These are phyloP conservation scores for Eclectus roratus DNA, from an alignment of 2,113 vertebrate genomes.

Conservation along the genomic window DNA sequence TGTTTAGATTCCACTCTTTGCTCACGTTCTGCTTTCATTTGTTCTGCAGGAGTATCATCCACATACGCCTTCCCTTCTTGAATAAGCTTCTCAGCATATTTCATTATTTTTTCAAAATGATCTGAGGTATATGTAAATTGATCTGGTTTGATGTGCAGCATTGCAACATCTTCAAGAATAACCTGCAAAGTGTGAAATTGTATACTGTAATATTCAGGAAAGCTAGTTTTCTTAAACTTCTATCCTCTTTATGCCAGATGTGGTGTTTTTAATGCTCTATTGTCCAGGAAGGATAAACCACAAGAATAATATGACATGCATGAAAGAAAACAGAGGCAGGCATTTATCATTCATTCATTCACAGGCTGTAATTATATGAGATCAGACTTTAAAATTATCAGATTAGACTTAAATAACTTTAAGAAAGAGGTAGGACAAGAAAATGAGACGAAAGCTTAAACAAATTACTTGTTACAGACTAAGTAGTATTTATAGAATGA, in stretches of 20 bases:
- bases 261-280: not conserved
- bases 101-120: conserved; percentile 89
- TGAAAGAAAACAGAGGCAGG: not conserved
- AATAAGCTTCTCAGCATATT: conserved; percentile 89
- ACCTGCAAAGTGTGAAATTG: conserved; percentile 76
- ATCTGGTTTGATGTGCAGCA: conserved; percentile 95
- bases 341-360: not conserved
- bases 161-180: conserved; percentile 94
- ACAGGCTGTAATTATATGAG: not conserved
- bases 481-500: not conserved
- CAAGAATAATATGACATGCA: not conserved
- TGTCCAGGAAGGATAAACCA: not conserved
- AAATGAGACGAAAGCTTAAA: not conserved
- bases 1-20: conserved; percentile 88
- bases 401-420: not conserved
- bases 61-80: conserved; percentile 91
- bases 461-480: not conserved
- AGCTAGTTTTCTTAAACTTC: not conserved
- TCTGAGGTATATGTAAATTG: conserved; percentile 98
- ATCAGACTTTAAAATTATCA: not conserved
- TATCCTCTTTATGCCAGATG: not conserved
- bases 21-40: conserved; percentile 95
- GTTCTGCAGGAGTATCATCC: conserved; percentile 91
- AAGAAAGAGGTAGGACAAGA: not conserved
- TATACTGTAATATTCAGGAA: not conserved